Evolutionary conservation across 1,140 invertebrate species (phyloP), one percentile per base, ranked within the genome.

Genomic region (Gryon sp.): DNA sequence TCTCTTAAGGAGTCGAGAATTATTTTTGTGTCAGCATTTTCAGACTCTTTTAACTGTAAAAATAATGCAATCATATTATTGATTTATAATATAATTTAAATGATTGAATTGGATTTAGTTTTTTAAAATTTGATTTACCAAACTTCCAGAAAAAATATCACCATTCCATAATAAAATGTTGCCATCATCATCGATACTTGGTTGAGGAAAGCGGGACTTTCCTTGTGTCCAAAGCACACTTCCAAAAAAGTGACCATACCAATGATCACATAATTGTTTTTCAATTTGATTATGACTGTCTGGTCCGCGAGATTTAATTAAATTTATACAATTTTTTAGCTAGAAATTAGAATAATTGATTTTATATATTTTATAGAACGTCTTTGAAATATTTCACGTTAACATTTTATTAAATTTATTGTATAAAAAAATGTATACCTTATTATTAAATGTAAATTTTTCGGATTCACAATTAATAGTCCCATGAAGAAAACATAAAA

Each of bases 161-260:
- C 95, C 95, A 90, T 97, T 97, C 92, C 94, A 97, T 8, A 95
- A 80, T 28, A 96, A 83, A 57, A 92, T 79, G 79, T 92, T 92
- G 18, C 91, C 89, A 32, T 86, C 74, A 2, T 79, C 68, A 82
- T 91, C 88, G 16, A 89, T 45, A n/a, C 89, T 65, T 2, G 94
- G 94, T 84, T 96, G 95, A 34, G 75, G 50, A 26, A 84, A 88
- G 14, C 90, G 65, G 6, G 82, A 16, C 1, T 69, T 18, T 7
- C 94, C 94, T 87, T 95, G 92, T 73, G 93, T 91, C 91, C 94
- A 94, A 57, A 96, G 86, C 24, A 94, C 90, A 86, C 90, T 89
- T 16, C 90, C 86, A 82, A 80, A 79, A 84, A 91, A 90, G 91
- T 94, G 90, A 91, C 94, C 86, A 89, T 91, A 48, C 84, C 93